Evolutionary conservation across 1,140 invertebrate genomes (phyloP).

Genomic region (Lepidurus packardi): DNA sequence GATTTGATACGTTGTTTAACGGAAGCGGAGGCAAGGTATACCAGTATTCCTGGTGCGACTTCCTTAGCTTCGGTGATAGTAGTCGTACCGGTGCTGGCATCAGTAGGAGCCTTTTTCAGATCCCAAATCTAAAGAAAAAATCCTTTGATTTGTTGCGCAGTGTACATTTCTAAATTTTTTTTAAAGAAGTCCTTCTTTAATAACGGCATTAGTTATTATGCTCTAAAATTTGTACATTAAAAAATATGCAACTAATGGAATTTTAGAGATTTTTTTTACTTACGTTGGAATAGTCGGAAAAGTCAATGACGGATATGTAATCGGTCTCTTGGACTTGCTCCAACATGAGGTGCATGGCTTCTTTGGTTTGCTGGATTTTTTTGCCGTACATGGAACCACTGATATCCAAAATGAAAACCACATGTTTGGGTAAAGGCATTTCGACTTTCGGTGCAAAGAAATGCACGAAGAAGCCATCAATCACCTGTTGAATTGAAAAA

Average conservation of each 20-base stretch:
- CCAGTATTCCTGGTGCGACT: background rate
- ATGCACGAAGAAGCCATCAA: conserved; percentile 71
- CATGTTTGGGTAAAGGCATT: conserved; percentile 58
- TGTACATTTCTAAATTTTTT: too few relatives aligned
- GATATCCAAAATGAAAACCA: conserved; percentile 64
- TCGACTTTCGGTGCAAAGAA: conserved; percentile 61
- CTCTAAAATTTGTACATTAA: too few relatives aligned
- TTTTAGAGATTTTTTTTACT: conserved; percentile 46
- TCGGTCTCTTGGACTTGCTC: conserved; percentile 55
- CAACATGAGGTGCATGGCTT: conserved; percentile 62
- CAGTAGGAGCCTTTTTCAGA: background rate
- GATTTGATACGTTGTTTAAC: background rate
- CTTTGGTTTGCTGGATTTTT: conserved; percentile 58
- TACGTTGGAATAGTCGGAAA: conserved; percentile 51
- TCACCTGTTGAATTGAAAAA: conserved; percentile 47
- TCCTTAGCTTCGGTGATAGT: background rate
- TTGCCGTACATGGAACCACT: conserved; percentile 64
- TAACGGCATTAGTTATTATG: too few relatives aligned
- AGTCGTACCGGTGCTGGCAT: background rate
- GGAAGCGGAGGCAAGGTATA: background rate
- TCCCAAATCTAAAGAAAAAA: background rate
- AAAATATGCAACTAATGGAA: background rate
- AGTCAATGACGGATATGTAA: conserved; percentile 61
- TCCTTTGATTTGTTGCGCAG: too few relatives aligned
- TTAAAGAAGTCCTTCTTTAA: too few relatives aligned